These are phyloP conservation scores for Pollicipes pollicipes DNA, from an alignment of 1,140 invertebrate species.

Conservation along the genomic window DNA sequence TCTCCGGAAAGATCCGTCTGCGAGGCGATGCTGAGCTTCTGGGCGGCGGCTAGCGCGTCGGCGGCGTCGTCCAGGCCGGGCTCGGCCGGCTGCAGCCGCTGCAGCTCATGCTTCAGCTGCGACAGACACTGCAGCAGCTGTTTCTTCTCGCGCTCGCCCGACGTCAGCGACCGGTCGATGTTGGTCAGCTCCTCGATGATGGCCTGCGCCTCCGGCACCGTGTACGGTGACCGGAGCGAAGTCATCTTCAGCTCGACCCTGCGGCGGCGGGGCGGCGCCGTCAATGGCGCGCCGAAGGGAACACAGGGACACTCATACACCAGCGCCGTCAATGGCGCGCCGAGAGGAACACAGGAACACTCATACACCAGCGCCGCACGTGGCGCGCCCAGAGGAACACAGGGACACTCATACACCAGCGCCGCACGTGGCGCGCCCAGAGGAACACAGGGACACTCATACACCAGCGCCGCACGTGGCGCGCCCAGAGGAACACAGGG, in stretches of 20 bases:
- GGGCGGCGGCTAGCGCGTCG: conserved; percentile 56
- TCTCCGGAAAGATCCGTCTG: conserved; percentile 88
- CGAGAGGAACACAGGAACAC: too few relatives aligned
- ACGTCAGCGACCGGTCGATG: conserved; percentile 74
- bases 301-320: background rate
- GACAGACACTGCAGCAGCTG: conserved; percentile 85
- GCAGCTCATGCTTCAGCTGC: conserved; percentile 68
- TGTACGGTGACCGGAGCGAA: conserved; percentile 67
- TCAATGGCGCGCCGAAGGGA: background rate
- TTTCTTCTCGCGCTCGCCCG: conserved; percentile 77
- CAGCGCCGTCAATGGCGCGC: too few relatives aligned
- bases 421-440: too few relatives aligned
- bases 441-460: too few relatives aligned
- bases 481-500: too few relatives aligned
- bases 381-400: too few relatives aligned
- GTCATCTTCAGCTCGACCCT: conserved; percentile 82
- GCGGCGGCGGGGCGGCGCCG: conserved; percentile 13
- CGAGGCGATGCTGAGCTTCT: conserved; percentile 75
- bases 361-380: too few relatives aligned
- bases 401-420: too few relatives aligned
- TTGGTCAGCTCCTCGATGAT: conserved; percentile 79
- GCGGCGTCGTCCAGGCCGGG: conserved; percentile 64
- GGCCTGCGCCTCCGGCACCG: conserved; percentile 77
- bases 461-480: too few relatives aligned
- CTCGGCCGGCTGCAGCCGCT: conserved; percentile 45